Conservation (phyloP, 2,888 invertebrate genomes). For the Cantharis rufa region DNA sequence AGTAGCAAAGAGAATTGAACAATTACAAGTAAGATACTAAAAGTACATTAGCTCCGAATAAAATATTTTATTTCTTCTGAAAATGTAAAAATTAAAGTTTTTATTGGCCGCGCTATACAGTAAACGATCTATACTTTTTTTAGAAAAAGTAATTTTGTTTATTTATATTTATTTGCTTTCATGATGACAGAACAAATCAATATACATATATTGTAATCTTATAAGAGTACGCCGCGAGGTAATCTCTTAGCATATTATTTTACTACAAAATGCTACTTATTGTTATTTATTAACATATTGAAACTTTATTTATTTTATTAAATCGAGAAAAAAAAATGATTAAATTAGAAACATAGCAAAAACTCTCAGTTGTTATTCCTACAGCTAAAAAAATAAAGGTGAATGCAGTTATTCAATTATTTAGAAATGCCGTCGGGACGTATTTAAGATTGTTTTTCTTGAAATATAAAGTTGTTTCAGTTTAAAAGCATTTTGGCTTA, state of each 20-base stretch:
- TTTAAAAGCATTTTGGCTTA: not conserved
- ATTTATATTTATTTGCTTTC: too few relatives aligned
- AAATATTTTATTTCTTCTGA: too few relatives aligned
- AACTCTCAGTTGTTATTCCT: not conserved
- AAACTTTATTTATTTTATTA: not conserved
- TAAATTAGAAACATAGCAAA: not conserved
- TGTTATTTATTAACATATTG: not conserved
- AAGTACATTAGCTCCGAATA: too few relatives aligned
- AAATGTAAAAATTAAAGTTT: too few relatives aligned
- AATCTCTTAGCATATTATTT: too few relatives aligned
- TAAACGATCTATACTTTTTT: accelerated
- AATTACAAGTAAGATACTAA: too few relatives aligned
- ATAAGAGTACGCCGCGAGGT: too few relatives aligned
- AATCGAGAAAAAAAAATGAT: not conserved
- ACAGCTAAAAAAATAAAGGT: not conserved
- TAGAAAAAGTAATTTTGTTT: too few relatives aligned
- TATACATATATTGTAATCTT: too few relatives aligned
- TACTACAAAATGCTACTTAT: not conserved
- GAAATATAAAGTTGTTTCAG: not conserved
- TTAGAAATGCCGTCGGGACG: not conserved
- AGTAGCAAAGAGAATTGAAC: too few relatives aligned
- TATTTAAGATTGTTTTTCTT: not conserved
- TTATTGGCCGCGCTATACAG: too few relatives aligned
- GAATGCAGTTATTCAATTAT: not conserved
- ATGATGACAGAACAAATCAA: too few relatives aligned